Evolutionary conservation across 2,797 vertebrate species (phyloP), one percentile per base, ranked within the genome.

Genomic region (Karalla daura): DNA sequence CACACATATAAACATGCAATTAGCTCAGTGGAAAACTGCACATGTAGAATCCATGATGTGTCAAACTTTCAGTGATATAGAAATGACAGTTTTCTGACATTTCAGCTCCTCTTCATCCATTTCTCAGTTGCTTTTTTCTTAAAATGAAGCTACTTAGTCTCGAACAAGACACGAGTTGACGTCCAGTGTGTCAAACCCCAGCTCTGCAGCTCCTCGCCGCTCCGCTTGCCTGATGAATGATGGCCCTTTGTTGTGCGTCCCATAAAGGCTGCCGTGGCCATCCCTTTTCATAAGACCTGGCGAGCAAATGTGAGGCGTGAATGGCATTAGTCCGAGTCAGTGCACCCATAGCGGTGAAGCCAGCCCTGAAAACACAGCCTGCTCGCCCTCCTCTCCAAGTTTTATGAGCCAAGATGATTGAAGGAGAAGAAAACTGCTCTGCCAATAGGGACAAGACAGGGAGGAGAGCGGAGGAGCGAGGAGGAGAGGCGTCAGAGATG

Each of bases 311-410:
- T 74, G 80, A 86, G 83, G 80, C 80, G 78, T 89, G 86, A 90
- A 91, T 91, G 86, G 87, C 87, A 91, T 91, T 90, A 92, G 88
- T 92, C 82, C 89, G 70, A 92, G 91, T 92, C 89, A 91, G 81
- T 86, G 91, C 85, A 88, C 91, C 86, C 90, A 91, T 86, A 92
- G 89, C 76, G 32, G 90, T 86, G 87, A 80, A 92, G 70, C 91
- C 87, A 91, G 88, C 87, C 91, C 88, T 91, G 88, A 92, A 92
- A 89, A 85, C 74, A 60, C 84, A 73, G 85, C 81, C 88, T 75
- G 82, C 83, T 82, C 32, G 60, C 60, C 73, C 88, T 90, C 87
- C 87, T 86, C 86, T 80, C 49, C 33, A 58, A 84, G 84, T 88
- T 91, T 91, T 91, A 92, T 88, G 75, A 81, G 85, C 82, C 86